Evolutionary conservation across 2,113 vertebrate genomes (phyloP), one percentile per base, ranked within the genome.

Genomic region (Rhombomys opimus): DNA sequence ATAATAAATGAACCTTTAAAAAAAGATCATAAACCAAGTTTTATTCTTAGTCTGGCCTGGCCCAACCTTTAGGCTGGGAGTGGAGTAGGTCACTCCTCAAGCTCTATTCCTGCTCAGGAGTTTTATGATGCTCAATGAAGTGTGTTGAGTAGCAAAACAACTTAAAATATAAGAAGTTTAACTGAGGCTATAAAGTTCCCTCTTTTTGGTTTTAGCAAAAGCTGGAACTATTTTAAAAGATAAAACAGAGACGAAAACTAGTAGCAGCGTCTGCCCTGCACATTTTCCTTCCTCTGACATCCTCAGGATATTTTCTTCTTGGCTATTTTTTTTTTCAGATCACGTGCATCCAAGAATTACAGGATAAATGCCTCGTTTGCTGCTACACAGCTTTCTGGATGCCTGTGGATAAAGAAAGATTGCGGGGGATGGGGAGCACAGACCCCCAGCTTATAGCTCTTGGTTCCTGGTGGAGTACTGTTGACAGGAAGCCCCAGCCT

Each of bases 251-350:
- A 98, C 92, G 46, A 73, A 94, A 98, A 96, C 84, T 96, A 96
- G 96, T 96, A 97, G 97, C 97, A 91, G 63, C 98, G 98, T 99
- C 97, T 98, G 98, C 87, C 97, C 94, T 65, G 94, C 98, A 97
- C 96, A 98, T 98, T 98, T 87, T 92, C 97, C 95, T 98, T 90
- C 84, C 95, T 98, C 87, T 97, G 97, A 23, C 97, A 95, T 77
- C 95, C 96, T 93, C 35, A 65, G 95, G 91, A 93, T 97, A 97
- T 97, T 98, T 97, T 97, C 50, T 96, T 97, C 93, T 94, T 92
- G 92, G 7, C 94, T 70, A 52, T 94, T 97, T 13, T 95, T 87
- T 11, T 15, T 95, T 87, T 11, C 77, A 52, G 63, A 97, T 96
- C 91, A 97, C 93, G 97, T 93, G 52, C 86, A 88, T 97, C 96